Conservation (phyloP, 1,140 invertebrate genomes). For the Scaptomyza graminum region DNA sequence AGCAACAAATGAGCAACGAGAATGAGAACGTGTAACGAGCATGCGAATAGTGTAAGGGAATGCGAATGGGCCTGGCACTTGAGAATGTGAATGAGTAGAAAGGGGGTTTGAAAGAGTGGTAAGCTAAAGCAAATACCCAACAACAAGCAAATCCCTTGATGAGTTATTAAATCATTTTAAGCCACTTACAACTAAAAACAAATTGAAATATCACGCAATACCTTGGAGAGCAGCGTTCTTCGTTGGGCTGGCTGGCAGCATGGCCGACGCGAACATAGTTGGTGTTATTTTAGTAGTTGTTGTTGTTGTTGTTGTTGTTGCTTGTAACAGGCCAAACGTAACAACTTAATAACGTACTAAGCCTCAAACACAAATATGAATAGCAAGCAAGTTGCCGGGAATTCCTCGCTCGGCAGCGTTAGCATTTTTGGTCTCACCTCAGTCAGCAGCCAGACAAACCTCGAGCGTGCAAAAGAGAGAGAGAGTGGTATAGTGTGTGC, state of each 20-base stretch:
- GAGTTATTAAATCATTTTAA: conserved; percentile 83
- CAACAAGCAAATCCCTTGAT: conserved; percentile 81
- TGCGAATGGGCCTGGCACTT: conserved; percentile 16
- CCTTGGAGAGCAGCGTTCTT: conserved; percentile 56
- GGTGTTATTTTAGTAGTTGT: conserved; percentile 18
- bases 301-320: conserved; percentile 42
- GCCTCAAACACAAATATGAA: conserved; percentile 81
- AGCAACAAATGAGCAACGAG: conserved; percentile 7
- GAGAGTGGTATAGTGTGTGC: background rate
- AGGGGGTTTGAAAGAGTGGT: conserved; percentile 16
- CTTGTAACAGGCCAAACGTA: conserved; percentile 77
- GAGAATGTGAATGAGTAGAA: conserved; percentile 4
- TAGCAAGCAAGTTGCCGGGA: conserved; percentile 58
- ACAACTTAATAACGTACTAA: conserved; percentile 83
- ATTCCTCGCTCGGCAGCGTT: conserved; percentile 45
- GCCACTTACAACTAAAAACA: conserved; percentile 83
- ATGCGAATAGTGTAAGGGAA: conserved; percentile 1
- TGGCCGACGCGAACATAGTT: conserved; percentile 55
- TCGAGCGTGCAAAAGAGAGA: background rate
- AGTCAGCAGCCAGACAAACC: conserved; percentile 20
- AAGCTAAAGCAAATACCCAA: conserved; percentile 77
- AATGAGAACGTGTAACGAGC: background rate
- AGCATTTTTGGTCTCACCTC: conserved; percentile 67
- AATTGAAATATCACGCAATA: conserved; percentile 83
- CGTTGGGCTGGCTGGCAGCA: conserved; percentile 10